Percentiles rank a stretch among this genome's conserved stretches.
These are phyloP conservation scores for Hydra vulgaris DNA, from an alignment of 30 jellyfish, hydroid and myxozoan species.

Conservation along the genomic window DNA sequence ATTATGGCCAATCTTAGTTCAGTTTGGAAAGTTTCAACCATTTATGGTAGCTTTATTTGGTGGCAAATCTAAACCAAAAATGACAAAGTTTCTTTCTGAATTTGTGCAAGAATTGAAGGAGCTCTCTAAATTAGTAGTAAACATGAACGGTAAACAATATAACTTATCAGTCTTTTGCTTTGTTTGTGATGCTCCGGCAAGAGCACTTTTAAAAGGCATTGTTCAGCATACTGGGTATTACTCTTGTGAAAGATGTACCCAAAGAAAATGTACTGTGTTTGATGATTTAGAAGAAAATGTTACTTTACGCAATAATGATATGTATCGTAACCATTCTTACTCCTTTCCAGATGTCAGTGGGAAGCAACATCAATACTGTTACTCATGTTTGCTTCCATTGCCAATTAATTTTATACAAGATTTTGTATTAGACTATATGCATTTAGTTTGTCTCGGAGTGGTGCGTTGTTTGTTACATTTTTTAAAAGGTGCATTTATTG, in stretches of 20 bases:
- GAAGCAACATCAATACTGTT: not conserved
- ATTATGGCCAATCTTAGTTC: conserved; percentile 16
- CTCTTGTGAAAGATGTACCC: conserved; percentile 39
- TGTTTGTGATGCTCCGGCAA: conserved; percentile 51
- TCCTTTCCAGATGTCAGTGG: not conserved
- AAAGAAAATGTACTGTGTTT: conserved; percentile 19
- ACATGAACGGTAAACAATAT: not conserved
- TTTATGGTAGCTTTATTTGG: conserved; percentile 14
- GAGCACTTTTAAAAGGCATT: conserved; percentile 38
- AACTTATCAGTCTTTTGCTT: conserved; percentile 9
- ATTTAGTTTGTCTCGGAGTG: conserved; percentile 32
- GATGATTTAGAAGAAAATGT: conserved; percentile 14
- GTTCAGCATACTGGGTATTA: conserved; percentile 30
- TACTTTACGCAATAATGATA: not conserved
- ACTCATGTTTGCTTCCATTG: not conserved
- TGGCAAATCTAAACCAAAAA: conserved; percentile 12
- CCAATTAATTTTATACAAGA: conserved; percentile 19
- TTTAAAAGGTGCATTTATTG: conserved; percentile 14
- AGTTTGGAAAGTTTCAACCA: conserved; percentile 3
- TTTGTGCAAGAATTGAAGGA: conserved; percentile 6
- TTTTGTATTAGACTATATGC: conserved; percentile 23
- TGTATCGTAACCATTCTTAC: not conserved
- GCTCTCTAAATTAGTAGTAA: not conserved
- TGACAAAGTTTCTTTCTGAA: conserved; percentile 1
- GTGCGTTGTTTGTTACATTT: conserved; percentile 11